Evolutionary conservation across 2,888 invertebrate genomes (phyloP).

Genomic region (Allacma fusca): DNA sequence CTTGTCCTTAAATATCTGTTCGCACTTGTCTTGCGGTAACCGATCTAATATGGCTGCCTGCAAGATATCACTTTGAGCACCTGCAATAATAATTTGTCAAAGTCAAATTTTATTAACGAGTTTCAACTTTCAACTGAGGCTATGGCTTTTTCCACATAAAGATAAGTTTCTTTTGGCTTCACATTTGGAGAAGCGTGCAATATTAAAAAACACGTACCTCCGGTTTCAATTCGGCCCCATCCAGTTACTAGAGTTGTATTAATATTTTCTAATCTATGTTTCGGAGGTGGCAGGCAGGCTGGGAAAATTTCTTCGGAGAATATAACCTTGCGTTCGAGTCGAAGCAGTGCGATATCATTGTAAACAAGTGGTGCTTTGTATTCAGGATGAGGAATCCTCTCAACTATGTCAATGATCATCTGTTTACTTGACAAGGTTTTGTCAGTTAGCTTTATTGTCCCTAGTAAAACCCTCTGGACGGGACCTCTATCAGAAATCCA

Average conservation of each 20-base stretch:
- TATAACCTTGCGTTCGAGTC: conserved; percentile 48
- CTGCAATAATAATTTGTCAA: not conserved
- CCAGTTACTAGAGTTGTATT: conserved; percentile 45
- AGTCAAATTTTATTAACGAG: no score
- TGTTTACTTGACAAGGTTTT: not conserved
- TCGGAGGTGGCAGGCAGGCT: conserved; percentile 53
- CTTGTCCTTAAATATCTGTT: not conserved
- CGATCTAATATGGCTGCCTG: not conserved
- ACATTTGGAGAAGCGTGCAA: no score
- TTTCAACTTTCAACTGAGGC: no score
- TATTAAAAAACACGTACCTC: no score
- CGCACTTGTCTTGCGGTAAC: not conserved
- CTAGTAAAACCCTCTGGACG: conserved; percentile 25
- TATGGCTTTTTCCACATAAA: no score
- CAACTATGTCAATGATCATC: conserved; percentile 42
- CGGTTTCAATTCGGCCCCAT: conserved; percentile 38
- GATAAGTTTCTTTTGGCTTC: no score
- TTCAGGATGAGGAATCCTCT: conserved; percentile 53
- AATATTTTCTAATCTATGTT: conserved; percentile 41
- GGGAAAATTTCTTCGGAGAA: conserved; percentile 47
- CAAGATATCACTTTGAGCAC: conserved; percentile 9
- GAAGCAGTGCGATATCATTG: conserved; percentile 58
- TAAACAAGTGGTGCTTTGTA: conserved; percentile 55
- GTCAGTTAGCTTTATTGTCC: conserved; percentile 37
- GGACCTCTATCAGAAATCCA: conserved; percentile 6